Evolutionary conservation across 2,888 invertebrate species (phyloP).

Genomic region (Macaria notata): DNA sequence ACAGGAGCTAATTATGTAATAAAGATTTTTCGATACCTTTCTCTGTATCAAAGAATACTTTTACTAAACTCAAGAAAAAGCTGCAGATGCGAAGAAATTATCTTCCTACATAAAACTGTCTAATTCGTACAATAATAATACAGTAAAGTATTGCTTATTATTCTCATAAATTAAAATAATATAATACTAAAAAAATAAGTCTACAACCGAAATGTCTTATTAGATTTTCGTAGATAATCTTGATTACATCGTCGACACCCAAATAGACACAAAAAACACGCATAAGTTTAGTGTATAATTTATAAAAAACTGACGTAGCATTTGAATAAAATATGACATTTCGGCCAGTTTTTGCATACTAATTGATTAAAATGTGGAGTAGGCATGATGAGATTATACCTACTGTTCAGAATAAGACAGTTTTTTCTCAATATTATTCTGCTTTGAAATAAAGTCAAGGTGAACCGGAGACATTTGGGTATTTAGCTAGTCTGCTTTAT

Average conservation of each 20-base stretch:
- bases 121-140: no score
- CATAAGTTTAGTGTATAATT: slow-evolving; percentile 1
- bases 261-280: background rate
- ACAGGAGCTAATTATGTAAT: no score
- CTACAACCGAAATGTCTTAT: no score
- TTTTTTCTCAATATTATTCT: slow-evolving; percentile 2
- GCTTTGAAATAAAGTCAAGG: slow-evolving; percentile 23
- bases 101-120: no score
- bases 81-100: no score
- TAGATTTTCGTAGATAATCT: no score
- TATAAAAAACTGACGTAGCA: background rate
- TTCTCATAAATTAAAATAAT: no score
- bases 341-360: background rate
- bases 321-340: slow-evolving; percentile 2
- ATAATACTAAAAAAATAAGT: no score
- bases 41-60: no score
- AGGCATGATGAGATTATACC: slow-evolving; percentile 1
- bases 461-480: slow-evolving; percentile 14
- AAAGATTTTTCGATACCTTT: no score
- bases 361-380: slow-evolving; percentile 4
- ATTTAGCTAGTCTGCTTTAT: background rate
- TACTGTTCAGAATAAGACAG: slow-evolving; percentile 4
- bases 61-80: no score
- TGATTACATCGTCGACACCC: background rate
- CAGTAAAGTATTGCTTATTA: no score